phyloP scores from a whole-genome alignment of 2,113 vertebrate species.

The Perca fluviatilis region DNA sequence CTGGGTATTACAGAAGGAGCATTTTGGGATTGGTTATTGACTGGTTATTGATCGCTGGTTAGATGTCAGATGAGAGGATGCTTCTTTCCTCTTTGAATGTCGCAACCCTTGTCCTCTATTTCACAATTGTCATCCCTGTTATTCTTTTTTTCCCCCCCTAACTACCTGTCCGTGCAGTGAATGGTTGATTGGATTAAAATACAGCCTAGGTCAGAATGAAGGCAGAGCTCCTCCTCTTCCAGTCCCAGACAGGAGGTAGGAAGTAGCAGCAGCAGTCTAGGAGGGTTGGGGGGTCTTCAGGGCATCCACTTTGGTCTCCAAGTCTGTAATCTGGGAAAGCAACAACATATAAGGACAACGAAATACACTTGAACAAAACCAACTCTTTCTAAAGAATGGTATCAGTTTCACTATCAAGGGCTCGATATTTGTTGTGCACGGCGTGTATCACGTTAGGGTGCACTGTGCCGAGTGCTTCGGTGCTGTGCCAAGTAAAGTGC shows the following conservation, averaged over 20 bases:
- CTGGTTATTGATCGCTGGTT: background rate
- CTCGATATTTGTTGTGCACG: too few relatives aligned
- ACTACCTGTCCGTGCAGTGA: constrained; percentile 44
- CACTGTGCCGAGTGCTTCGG: too few relatives aligned
- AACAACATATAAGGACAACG: background rate
- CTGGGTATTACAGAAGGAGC: constrained; percentile 47
- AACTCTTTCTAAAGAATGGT: too few relatives aligned
- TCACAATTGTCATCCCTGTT: background rate
- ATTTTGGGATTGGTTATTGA: constrained; percentile 54
- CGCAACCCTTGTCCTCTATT: background rate
- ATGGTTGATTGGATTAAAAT: constrained; percentile 64
- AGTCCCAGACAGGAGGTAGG: constrained; percentile 57
- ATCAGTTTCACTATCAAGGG: too few relatives aligned
- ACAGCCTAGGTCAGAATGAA: constrained; percentile 54
- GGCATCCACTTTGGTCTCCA: constrained; percentile 93
- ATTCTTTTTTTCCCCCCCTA: background rate
- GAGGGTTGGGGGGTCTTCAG: constrained; percentile 90
- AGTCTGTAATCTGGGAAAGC: constrained; percentile 85
- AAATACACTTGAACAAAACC: too few relatives aligned
- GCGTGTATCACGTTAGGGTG: too few relatives aligned
- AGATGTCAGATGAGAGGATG: constrained; percentile 38
- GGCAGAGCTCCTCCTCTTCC: constrained; percentile 69
- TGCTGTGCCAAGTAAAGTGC: too few relatives aligned
- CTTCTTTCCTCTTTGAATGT: constrained; percentile 17
- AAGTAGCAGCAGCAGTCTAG: constrained; percentile 80